Base-by-base conservation (phyloP, 2,113 vertebrate species). In the Syrrhaptes paradoxus region DNA sequence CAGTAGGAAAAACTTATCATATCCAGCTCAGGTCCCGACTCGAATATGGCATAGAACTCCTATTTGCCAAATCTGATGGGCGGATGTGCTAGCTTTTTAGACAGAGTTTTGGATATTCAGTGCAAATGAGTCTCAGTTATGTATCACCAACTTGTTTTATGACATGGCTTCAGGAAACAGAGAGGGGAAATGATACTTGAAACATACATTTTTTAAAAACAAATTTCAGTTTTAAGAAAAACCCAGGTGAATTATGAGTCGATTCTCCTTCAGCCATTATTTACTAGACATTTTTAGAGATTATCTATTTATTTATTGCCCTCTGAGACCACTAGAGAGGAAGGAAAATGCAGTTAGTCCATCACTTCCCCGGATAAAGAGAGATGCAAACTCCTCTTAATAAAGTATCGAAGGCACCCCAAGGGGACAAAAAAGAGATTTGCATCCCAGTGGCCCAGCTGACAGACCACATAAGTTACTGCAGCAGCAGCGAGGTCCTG, bases 341-440 rank as follows among this genome's bases (percentile, higher is more conserved):
- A 94, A 82, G 83, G 65, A 87, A 96, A 96, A 90, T 45, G 88
- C 83, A 89, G 88, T 96, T 85, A 94, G 76, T 78, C 88, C 93
- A 92, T 94, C 90, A 90, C 84, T 90, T 93, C 41, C 24, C 66
- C 4, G 2, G 88, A 85, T 88, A 89, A 74, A 95, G 88, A 92
- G 86, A 36, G 88, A 91, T 81, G 28, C 92, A 89, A 92, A 87
- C 86, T 85, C 88, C 86, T 85, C 88, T 93, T 95, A 92, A 93
- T 97, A 93, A 93, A 96, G 90, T 92, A 93, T 94, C 52, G 3
- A 79, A 78, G 96, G 93, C 90, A 97, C 95, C 96, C 93, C 95
- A 96, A 94, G 95, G 95, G 95, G 90, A 90, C 90, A 89, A n/a
- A 74, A 10, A 10, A 10, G 83, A 94, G 93, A 85, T 97, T 96